phyloP scores from a whole-genome alignment of 2,113 vertebrate species.

The Entelurus aequoreus region DNA sequence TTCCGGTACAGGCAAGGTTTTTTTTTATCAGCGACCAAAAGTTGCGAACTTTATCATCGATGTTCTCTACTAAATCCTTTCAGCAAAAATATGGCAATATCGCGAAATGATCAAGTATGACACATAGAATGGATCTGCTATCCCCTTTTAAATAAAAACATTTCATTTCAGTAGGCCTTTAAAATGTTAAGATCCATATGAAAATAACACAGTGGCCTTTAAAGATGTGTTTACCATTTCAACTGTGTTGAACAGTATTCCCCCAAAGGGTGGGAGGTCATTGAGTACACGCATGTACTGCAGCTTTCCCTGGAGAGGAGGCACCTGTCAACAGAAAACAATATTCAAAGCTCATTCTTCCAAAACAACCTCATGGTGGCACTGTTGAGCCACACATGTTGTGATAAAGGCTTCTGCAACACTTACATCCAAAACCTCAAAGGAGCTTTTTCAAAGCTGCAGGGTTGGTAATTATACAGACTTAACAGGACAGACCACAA shows the following conservation, averaged over 20 bases:
- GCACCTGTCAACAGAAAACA: constrained; percentile 74
- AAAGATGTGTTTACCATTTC: constrained; percentile 81
- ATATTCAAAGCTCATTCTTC: constrained; percentile 1
- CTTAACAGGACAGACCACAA: constrained; percentile 1
- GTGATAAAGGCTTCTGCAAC: constrained; percentile 40
- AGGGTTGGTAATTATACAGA: constrained; percentile 25
- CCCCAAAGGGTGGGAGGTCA: constrained; percentile 93
- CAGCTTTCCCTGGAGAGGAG: constrained; percentile 91
- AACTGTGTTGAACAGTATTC: constrained; percentile 93
- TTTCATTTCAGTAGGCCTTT: too few relatives aligned
- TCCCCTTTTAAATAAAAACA: too few relatives aligned
- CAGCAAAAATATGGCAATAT: too few relatives aligned
- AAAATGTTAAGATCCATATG: too few relatives aligned
- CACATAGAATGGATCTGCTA: too few relatives aligned
- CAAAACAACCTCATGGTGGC: constrained; percentile 45
- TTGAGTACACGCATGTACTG: constrained; percentile 96
- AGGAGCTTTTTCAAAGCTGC: constrained; percentile 12
- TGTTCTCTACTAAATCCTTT: too few relatives aligned
- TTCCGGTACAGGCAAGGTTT: too few relatives aligned
- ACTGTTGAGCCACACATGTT: constrained; percentile 48
- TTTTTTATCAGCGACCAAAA: too few relatives aligned
- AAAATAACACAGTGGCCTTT: too few relatives aligned
- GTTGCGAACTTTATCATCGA: too few relatives aligned
- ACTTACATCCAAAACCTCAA: constrained; percentile 20
- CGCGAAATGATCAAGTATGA: too few relatives aligned